Evolutionary conservation across 23 tunicate species (phyloP).

Genomic region (Trididemnum clinides): DNA sequence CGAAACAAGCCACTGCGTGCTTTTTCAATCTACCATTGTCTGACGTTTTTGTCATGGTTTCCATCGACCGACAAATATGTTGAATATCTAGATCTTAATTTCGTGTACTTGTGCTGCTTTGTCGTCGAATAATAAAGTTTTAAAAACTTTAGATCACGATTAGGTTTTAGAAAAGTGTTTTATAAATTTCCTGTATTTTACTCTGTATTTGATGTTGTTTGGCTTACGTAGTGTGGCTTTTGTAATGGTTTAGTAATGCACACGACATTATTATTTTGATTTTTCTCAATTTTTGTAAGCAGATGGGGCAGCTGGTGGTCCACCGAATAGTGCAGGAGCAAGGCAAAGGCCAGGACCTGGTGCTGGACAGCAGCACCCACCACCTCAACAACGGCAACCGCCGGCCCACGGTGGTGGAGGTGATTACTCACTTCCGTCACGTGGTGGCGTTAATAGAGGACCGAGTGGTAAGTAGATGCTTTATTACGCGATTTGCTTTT

Average conservation of each 20-base stretch:
- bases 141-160: too few species aligned
- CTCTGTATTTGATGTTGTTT: not conserved
- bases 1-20: too few species aligned
- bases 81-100: too few species aligned
- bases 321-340: not conserved
- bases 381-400: not conserved
- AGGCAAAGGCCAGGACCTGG: constrained; percentile 12
- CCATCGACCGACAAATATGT: too few species aligned
- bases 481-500: not conserved
- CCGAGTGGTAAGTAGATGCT: constrained; percentile 9
- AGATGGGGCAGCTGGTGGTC: not conserved
- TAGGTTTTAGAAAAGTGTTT: too few species aligned
- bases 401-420: constrained; percentile 10
- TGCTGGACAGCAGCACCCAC: not conserved
- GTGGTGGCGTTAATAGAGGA: constrained; percentile 30
- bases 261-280: not conserved
- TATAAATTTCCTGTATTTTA: not conserved
- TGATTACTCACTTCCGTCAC: constrained; percentile 37
- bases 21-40: too few species aligned
- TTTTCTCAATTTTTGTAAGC: not conserved
- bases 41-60: too few species aligned
- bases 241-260: not conserved
- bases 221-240: too few species aligned
- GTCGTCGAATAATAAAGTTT: too few species aligned
- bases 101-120: too few species aligned